Conservation (phyloP, 2,797 vertebrate species). For the Poecile montanus region DNA sequence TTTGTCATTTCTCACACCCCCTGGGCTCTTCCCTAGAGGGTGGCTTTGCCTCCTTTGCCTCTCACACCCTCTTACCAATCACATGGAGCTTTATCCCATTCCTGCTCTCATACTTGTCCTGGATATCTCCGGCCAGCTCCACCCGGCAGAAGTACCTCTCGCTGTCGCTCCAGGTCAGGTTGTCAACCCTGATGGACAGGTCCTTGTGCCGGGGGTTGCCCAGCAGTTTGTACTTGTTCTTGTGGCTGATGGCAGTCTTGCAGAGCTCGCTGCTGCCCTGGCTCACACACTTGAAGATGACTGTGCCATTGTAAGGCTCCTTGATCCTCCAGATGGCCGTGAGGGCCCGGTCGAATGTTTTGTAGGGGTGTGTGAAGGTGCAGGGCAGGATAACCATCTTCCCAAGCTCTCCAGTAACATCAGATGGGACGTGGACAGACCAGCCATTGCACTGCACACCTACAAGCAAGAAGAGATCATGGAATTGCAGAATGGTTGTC, state of each 20-base stretch:
- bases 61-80: conserved; percentile 75
- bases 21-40: rapidly evolving
- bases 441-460: conserved; percentile 81
- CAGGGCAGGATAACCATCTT: conserved; percentile 88
- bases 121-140: conserved; percentile 83
- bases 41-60: neutral
- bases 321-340: conserved; percentile 87
- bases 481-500: neutral
- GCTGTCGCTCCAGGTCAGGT: conserved; percentile 83
- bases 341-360: conserved; percentile 84
- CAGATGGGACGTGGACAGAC: conserved; percentile 84
- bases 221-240: conserved; percentile 87
- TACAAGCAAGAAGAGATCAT: neutral
- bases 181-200: conserved; percentile 88
- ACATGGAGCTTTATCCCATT: conserved; percentile 86
- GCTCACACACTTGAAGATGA: conserved; percentile 85
- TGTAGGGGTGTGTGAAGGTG: conserved; percentile 90
- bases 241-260: conserved; percentile 79
- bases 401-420: conserved; percentile 84
- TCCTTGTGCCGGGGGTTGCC: conserved; percentile 90
- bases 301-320: conserved; percentile 76
- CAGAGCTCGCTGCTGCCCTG: conserved; percentile 79
- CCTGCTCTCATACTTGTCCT: conserved; percentile 87
- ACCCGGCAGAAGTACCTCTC: conserved; percentile 91
- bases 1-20: neutral